Base-by-base conservation (phyloP, 2,797 vertebrate species). In the Hoplostethus mediterraneus region DNA sequence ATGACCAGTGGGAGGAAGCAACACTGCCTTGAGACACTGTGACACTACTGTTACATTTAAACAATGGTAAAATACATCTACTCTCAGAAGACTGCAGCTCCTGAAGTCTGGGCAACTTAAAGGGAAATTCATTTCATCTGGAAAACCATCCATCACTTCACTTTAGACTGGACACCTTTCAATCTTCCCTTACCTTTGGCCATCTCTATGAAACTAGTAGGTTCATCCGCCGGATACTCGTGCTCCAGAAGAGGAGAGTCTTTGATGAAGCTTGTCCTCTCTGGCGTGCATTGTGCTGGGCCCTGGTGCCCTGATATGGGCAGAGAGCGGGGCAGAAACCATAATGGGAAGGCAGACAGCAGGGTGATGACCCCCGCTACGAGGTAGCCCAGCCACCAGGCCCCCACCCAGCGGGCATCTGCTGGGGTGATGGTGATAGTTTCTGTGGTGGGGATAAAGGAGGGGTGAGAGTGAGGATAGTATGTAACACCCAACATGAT, bases 301-400 rank as follows among this genome's bases (percentile, higher is more conserved):
- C 67, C 53, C 38, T 8, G 71, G 7, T 79, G 14, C 13, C 68
- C 67, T 0, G 85, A 28, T 2, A 67, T 65, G 75, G 87, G 94
- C 56, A 96, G 87, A 51, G 87, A 92, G 71, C 92, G 92, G 2
- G 96, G 96, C 79, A 99, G 77, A 70, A 97, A 97, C 93, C 94
- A 98, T 84, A 98, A 98, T 0, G 97, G 96, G 73, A 98, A 89
- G 36, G 95, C 95, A 77, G 93, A 88, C 0, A 96, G 77, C 49
- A 97, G 71, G 51, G 82, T 93, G 38, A 92, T 56, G n/a, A 71
- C 21, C 40, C 95, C 96, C 16, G 92, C 84, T 42, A 95, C 81
- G 69, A 98, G 68, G 90, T 97, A 98, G 38, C 95, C 93, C 48
- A 98, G 88, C 97, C 97, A 99, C 97, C 97, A 99, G 0, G 97